Percentiles rank a stretch among this genome's conserved stretches.
Conservation (phyloP, 2,113 vertebrate species). For the Calidris pugnax region DNA sequence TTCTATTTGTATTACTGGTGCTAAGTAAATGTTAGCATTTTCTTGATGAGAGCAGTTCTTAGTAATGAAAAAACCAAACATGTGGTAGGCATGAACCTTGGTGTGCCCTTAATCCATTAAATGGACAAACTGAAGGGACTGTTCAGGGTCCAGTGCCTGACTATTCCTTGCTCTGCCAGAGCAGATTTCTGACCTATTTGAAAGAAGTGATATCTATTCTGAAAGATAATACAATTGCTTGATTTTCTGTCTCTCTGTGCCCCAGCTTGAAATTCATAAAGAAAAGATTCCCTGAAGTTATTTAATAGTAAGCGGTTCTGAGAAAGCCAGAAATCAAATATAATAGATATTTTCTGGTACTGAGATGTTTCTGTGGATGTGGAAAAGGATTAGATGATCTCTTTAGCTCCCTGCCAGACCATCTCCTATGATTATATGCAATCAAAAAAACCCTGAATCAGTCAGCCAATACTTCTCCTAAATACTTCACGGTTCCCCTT, state of each 20-base stretch:
- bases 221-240: slow-evolving; percentile 18
- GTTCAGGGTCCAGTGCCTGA: background rate
- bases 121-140: background rate
- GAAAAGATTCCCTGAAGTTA: slow-evolving; percentile 28
- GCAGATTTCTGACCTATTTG: background rate
- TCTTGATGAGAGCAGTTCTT: background rate
- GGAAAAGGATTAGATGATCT: background rate
- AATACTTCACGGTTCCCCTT: background rate
- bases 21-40: background rate
- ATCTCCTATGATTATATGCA: background rate
- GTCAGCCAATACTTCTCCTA: background rate
- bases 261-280: slow-evolving; percentile 34
- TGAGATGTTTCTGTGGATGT: background rate
- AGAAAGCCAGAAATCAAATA: background rate
- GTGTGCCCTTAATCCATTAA: slow-evolving; percentile 14
- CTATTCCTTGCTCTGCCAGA: background rate
- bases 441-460: background rate
- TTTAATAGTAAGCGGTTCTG: background rate
- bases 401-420: background rate
- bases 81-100: background rate
- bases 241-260: background rate
- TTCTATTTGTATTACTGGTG: background rate
- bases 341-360: background rate
- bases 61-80: background rate
- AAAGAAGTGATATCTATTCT: background rate